Conservation (phyloP, 2,888 invertebrate species). For the Papilio demoleus region DNA sequence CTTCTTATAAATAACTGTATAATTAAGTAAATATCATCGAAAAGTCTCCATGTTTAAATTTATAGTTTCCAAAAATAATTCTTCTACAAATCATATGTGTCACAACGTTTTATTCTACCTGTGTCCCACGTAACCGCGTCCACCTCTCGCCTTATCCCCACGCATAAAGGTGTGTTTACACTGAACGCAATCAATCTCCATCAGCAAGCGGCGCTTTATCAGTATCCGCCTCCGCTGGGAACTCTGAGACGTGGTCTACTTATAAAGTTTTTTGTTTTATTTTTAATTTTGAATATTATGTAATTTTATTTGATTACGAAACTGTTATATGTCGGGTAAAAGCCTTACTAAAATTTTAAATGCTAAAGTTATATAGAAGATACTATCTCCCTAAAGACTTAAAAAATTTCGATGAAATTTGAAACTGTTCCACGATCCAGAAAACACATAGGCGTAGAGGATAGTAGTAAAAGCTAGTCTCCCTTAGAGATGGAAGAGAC, state of each 20-base stretch:
- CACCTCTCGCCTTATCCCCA: constrained; percentile 49
- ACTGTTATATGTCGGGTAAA: background rate
- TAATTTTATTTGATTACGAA: background rate
- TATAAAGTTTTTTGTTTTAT: constrained; percentile 42
- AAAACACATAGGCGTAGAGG: too few relatives aligned
- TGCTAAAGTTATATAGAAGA: too few relatives aligned
- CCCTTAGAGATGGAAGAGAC: too few relatives aligned
- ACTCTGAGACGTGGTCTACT: constrained; percentile 41
- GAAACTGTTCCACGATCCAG: too few relatives aligned
- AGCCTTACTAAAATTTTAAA: too few relatives aligned
- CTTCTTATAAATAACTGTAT: too few relatives aligned
- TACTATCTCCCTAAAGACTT: too few relatives aligned
- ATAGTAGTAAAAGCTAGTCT: too few relatives aligned
- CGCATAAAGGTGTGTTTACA: constrained; percentile 74
- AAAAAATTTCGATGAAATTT: too few relatives aligned
- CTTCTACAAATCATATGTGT: constrained; percentile 11
- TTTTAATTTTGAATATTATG: background rate
- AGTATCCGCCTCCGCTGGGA: constrained; percentile 64
- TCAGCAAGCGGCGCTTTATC: constrained; percentile 73
- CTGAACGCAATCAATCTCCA: constrained; percentile 75
- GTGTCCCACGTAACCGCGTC: constrained; percentile 65
- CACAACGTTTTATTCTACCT: constrained; percentile 38
- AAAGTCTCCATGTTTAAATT: background rate
- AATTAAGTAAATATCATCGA: too few relatives aligned
- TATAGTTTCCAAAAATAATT: background rate